These are phyloP conservation scores for Eumaeus atala DNA, from an alignment of 1,140 invertebrate genomes.

Conservation along the genomic window DNA sequence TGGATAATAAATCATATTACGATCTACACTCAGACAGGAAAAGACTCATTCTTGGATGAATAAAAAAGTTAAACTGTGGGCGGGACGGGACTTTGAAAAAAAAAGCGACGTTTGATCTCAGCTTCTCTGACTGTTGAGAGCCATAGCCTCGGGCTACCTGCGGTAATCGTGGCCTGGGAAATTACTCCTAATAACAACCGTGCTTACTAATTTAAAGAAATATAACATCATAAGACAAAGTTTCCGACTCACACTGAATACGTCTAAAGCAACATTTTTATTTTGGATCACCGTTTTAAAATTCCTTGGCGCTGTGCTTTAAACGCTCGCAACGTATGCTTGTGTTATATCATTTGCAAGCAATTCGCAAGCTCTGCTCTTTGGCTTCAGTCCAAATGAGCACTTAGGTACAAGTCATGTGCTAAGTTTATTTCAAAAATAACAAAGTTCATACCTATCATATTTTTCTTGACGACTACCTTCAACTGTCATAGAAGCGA, in stretches of 20 bases:
- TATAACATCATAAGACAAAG: slow-evolving; percentile 28
- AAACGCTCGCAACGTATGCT: slow-evolving; percentile 40
- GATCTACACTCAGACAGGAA: slow-evolving; percentile 31
- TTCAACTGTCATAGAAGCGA: slow-evolving; percentile 3
- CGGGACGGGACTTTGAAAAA: slow-evolving; percentile 39
- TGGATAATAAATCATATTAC: slow-evolving; percentile 52
- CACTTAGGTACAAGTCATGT: slow-evolving; percentile 55
- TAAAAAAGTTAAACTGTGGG: slow-evolving; percentile 68
- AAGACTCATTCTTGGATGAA: background rate
- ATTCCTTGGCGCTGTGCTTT: slow-evolving; percentile 45
- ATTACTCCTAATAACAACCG: slow-evolving; percentile 72
- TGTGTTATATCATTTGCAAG: slow-evolving; percentile 55
- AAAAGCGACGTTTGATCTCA: slow-evolving; percentile 39
- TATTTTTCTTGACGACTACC: slow-evolving; percentile 13
- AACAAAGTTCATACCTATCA: slow-evolving; percentile 15
- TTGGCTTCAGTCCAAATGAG: slow-evolving; percentile 54
- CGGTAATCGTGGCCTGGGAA: slow-evolving; percentile 62
- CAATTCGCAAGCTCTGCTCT: slow-evolving; percentile 43
- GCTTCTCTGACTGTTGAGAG: slow-evolving; percentile 50
- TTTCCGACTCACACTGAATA: slow-evolving; percentile 32
- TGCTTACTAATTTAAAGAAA: slow-evolving; percentile 40
- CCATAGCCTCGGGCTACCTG: slow-evolving; percentile 64
- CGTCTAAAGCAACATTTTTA: background rate
- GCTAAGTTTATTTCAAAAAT: slow-evolving; percentile 51
- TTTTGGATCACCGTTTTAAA: slow-evolving; percentile 33